These are phyloP conservation scores for Meteorus colon DNA, from an alignment of 2,888 invertebrate species.

Conservation along the genomic window DNA sequence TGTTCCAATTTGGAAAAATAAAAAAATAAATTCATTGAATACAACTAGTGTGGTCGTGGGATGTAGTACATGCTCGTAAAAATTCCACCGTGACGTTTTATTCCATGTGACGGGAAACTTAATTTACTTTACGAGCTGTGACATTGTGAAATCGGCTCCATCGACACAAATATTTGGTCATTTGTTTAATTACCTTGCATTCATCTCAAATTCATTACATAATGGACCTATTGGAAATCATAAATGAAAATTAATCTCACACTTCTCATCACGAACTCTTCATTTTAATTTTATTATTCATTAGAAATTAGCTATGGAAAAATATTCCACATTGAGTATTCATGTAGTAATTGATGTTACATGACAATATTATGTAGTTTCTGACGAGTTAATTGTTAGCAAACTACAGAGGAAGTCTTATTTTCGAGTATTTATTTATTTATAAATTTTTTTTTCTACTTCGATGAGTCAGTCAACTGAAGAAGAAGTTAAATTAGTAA, in stretches of 20 bases:
- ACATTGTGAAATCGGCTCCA: conserved; percentile 54
- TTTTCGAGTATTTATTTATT: background rate
- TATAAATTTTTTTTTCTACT: background rate
- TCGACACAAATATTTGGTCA: conserved; percentile 39
- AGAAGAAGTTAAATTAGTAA: conserved; percentile 17
- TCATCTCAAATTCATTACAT: background rate
- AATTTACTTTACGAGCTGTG: conserved; percentile 54
- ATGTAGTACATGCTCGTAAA: conserved; percentile 48
- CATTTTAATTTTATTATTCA: background rate
- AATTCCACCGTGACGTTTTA: conserved; percentile 34
- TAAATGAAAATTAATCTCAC: background rate
- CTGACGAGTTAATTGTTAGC: background rate
- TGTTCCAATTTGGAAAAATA: conserved; percentile 15
- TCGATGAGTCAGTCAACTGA: background rate
- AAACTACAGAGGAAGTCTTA: background rate
- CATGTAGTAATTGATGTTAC: background rate
- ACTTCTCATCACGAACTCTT: background rate
- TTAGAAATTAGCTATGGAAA: background rate
- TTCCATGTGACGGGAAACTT: conserved; percentile 45
- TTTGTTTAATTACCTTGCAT: conserved; percentile 24
- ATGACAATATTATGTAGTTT: background rate
- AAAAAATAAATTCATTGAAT: background rate
- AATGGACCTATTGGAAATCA: conserved; percentile 10
- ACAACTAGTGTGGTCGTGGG: conserved; percentile 37
- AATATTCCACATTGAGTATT: background rate